These are phyloP conservation scores for Nymphicus hollandicus DNA, from an alignment of 2,113 vertebrate genomes.

Conservation along the genomic window DNA sequence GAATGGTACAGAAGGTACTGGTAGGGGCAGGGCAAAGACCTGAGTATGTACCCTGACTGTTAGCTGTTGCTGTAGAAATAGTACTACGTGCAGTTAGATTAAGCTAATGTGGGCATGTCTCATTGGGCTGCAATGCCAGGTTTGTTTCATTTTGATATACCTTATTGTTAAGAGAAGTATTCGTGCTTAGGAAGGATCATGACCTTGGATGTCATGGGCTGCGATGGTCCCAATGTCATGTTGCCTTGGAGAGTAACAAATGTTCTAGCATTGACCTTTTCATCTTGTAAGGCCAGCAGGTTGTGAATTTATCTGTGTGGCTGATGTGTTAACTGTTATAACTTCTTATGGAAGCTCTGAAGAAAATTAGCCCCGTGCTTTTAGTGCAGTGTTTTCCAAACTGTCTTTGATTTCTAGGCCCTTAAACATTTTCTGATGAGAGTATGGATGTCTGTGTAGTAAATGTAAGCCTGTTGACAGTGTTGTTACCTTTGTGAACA, in stretches of 20 bases:
- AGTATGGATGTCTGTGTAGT: background rate
- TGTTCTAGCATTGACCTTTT: constrained; percentile 19
- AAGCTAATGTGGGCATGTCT: background rate
- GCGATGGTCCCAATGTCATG: background rate
- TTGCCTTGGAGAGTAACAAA: background rate
- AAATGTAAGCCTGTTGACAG: background rate
- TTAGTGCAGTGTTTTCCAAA: background rate
- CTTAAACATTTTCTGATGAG: background rate
- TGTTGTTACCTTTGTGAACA: background rate
- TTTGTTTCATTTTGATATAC: background rate
- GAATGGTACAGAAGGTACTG: background rate
- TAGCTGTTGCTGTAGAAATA: background rate
- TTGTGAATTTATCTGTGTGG: background rate
- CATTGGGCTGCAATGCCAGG: background rate
- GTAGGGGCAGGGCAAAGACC: background rate
- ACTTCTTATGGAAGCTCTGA: background rate
- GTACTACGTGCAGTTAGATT: rapidly evolving
- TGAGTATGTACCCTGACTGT: background rate
- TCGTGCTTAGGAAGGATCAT: background rate
- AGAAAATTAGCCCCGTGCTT: background rate
- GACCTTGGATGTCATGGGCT: background rate
- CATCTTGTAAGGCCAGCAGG: background rate
- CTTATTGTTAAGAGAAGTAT: background rate
- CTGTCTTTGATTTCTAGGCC: background rate
- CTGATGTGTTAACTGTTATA: background rate